Percentiles rank a stretch among this genome's conserved stretches.
Conservation (phyloP, 2,888 invertebrate genomes). For the Blomia tropicalis region DNA sequence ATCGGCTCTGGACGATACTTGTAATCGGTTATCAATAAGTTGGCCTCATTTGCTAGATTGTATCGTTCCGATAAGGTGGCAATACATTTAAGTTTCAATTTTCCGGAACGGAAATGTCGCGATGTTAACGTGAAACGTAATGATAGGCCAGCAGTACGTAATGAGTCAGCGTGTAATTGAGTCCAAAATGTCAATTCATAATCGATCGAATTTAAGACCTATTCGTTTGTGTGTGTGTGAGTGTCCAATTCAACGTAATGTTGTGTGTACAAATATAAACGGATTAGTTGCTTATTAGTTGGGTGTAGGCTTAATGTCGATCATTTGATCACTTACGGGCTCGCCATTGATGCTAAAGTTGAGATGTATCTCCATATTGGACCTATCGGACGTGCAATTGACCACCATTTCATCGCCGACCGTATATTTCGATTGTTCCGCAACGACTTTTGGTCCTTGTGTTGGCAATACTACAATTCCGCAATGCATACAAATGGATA, state of each 20-base stretch:
- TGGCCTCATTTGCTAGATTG: background rate
- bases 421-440: slow-evolving; percentile 24
- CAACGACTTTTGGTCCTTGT: slow-evolving; percentile 27
- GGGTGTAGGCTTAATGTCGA: background rate
- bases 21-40: background rate
- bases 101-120: background rate
- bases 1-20: background rate
- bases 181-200: slow-evolving; percentile 6
- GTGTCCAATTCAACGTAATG: too few species aligned
- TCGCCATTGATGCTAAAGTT: slow-evolving; percentile 29
- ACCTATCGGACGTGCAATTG: slow-evolving; percentile 30
- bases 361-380: slow-evolving; percentile 28
- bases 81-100: slow-evolving; percentile 9
- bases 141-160: background rate
- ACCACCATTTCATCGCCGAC: slow-evolving; percentile 26
- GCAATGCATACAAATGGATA: background rate
- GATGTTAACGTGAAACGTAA: background rate
- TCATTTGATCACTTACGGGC: slow-evolving; percentile 25
- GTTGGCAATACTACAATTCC: slow-evolving; percentile 27
- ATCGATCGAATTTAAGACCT: slow-evolving; percentile 1
- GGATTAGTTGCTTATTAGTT: background rate
- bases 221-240: too few species aligned
- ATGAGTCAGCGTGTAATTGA: background rate
- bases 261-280: background rate
- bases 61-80: background rate